Percentiles rank a stretch among this genome's conserved stretches.
phyloP scores from a whole-genome alignment of 2,888 invertebrate species.

The Biston betularia region DNA sequence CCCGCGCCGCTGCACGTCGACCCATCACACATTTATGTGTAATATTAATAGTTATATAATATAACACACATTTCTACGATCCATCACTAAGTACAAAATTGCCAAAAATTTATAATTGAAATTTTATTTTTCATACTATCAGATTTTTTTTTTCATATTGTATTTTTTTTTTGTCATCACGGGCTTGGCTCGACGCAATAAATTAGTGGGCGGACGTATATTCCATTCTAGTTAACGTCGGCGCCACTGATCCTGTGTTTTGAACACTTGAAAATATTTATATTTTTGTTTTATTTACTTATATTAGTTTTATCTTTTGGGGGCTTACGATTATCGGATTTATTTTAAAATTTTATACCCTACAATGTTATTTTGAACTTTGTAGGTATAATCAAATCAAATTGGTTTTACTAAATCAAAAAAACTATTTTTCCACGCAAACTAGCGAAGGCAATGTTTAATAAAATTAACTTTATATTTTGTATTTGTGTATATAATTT shows the following conservation, averaged over 20 bases:
- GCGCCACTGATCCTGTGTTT: constrained; percentile 60
- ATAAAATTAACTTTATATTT: constrained; percentile 80
- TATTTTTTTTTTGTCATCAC: constrained; percentile 50
- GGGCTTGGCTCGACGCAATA: constrained; percentile 64
- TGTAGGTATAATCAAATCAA: constrained; percentile 15
- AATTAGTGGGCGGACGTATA: constrained; percentile 55
- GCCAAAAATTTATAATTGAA: constrained; percentile 76
- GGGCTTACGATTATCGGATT: constrained; percentile 48
- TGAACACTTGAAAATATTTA: constrained; percentile 60
- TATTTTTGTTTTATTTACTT: constrained; percentile 44
- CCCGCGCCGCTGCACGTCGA: constrained; percentile 58
- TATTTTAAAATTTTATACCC: constrained; percentile 37
- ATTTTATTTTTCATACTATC: constrained; percentile 54
- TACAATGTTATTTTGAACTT: constrained; percentile 46
- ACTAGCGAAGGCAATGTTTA: constrained; percentile 42
- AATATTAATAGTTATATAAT: constrained; percentile 44
- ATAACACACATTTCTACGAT: constrained; percentile 61
- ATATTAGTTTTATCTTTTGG: constrained; percentile 45
- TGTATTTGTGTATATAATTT: constrained; percentile 68
- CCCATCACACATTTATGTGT: constrained; percentile 45
- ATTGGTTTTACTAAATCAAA: constrained; percentile 39
- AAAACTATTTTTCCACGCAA: constrained; percentile 74
- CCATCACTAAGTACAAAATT: constrained; percentile 85
- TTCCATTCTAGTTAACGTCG: constrained; percentile 57
- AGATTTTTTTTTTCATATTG: constrained; percentile 49